These are phyloP conservation scores for Antrozous pallidus DNA, from an alignment of 2,797 vertebrate species.

Conservation along the genomic window DNA sequence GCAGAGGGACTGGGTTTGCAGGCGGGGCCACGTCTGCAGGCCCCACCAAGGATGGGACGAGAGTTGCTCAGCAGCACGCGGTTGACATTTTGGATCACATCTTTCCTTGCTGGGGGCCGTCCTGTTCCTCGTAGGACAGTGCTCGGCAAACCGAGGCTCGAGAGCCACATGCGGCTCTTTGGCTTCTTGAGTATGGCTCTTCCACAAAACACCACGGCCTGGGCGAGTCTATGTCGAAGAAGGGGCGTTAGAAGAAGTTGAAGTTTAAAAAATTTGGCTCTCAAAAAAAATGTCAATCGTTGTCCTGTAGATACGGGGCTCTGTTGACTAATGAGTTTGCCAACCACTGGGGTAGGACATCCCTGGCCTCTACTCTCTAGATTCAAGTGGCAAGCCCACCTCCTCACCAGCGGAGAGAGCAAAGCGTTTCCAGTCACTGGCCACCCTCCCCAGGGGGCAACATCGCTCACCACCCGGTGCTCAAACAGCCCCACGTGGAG, in stretches of 20 bases:
- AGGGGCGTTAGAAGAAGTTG: no score
- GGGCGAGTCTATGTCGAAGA: no score
- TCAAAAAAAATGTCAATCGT: no score
- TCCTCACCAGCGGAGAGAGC: background rate
- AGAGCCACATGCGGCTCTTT: no score
- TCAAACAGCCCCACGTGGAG: background rate
- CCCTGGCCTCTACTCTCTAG: background rate
- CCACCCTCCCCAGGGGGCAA: background rate
- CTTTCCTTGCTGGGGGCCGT: fast-evolving
- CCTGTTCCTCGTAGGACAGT: fast-evolving
- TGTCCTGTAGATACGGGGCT: no score
- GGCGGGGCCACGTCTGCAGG: background rate
- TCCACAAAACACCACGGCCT: no score
- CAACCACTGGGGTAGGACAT: no score
- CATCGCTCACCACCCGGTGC: background rate
- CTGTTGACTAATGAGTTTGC: no score
- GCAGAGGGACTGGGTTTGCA: background rate
- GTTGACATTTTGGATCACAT: fast-evolving
- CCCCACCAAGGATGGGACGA: background rate
- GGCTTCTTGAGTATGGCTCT: no score
- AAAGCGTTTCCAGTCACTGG: background rate
- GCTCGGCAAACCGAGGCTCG: no score
- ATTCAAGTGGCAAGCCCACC: background rate
- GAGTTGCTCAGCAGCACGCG: background rate
- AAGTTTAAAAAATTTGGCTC: no score